Conservation (phyloP, 2,888 invertebrate species). For the Sycophila texana region DNA sequence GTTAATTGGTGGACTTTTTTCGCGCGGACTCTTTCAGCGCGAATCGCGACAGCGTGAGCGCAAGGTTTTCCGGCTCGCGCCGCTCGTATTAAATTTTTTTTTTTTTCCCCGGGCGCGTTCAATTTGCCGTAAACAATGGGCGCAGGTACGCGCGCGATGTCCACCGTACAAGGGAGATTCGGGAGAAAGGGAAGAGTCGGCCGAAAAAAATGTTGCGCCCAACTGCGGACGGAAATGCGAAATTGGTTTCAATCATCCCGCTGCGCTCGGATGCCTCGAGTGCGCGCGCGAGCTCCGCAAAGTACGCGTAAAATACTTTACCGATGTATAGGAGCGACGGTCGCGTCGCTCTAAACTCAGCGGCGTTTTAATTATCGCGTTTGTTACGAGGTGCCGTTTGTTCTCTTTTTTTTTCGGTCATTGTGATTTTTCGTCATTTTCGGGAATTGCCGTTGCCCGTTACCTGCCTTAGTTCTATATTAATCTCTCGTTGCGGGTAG, state of each 20-base stretch:
- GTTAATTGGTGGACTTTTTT: not conserved
- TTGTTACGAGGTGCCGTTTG: not conserved
- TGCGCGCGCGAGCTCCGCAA: not conserved
- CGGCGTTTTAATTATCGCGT: slow-evolving; percentile 18
- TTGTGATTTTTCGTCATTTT: not conserved
- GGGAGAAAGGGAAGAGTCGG: slow-evolving; percentile 26
- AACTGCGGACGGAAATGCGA: slow-evolving; percentile 53
- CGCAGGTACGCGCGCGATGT: not conserved
- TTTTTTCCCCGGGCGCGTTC: slow-evolving; percentile 46
- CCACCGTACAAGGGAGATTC: slow-evolving; percentile 15
- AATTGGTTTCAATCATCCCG: slow-evolving; percentile 56
- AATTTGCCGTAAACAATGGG: slow-evolving; percentile 66
- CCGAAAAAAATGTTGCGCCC: slow-evolving; percentile 31
- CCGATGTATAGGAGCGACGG: not conserved
- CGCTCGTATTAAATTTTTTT: slow-evolving; percentile 62
- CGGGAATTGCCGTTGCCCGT: not conserved
- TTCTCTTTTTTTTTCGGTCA: not conserved
- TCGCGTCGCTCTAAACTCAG: slow-evolving; percentile 8
- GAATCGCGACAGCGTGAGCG: not conserved
- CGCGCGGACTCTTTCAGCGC: slow-evolving; percentile 4
- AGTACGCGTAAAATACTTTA: slow-evolving; percentile 35
- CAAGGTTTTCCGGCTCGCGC: slow-evolving; percentile 9
- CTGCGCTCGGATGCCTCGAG: slow-evolving; percentile 18
- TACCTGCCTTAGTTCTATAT: no score
- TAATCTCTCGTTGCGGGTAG: no score